Conservation (phyloP, 2,113 vertebrate genomes). For the Todiramphus chloris region DNA sequence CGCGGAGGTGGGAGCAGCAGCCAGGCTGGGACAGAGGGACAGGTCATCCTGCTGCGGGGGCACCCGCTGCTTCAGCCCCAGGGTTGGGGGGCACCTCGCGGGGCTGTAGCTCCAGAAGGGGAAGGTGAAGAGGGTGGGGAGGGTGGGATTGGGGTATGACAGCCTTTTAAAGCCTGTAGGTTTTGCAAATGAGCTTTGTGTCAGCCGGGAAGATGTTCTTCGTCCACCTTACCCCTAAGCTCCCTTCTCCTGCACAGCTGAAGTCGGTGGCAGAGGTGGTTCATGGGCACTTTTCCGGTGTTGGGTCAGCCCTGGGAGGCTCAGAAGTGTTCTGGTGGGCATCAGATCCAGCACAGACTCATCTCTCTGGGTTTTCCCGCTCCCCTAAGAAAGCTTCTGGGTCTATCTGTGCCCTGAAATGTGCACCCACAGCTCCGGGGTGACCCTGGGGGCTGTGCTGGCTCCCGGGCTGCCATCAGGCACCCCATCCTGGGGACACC, state of each 20-base stretch:
- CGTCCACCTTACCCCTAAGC: not conserved
- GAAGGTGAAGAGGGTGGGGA: not conserved
- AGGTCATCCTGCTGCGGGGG: not conserved
- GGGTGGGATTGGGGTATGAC: not conserved
- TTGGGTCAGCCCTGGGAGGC: not conserved
- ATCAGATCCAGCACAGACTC: not conserved
- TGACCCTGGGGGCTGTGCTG: rapidly evolving
- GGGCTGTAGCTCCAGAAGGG: not conserved
- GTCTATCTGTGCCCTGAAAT: not conserved
- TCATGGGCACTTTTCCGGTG: rapidly evolving
- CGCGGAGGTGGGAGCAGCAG: not conserved
- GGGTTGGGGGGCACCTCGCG: not conserved
- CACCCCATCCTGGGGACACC: not conserved
- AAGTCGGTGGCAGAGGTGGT: not conserved
- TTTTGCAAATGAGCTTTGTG: not conserved
- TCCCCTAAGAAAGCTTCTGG: not conserved
- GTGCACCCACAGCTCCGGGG: rapidly evolving
- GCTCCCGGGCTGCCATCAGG: not conserved
- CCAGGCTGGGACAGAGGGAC: not conserved
- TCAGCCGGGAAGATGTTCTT: not conserved
- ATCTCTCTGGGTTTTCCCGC: rapidly evolving
- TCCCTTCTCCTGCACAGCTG: not conserved
- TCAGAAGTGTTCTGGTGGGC: not conserved
- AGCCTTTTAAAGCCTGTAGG: not conserved
- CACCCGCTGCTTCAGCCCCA: rapidly evolving